A percentile compares a stretch with the other conserved stretches of the same genome.
phyloP scores from a whole-genome alignment of 2,888 invertebrate species.

The Macrosoma leucophasiata region DNA sequence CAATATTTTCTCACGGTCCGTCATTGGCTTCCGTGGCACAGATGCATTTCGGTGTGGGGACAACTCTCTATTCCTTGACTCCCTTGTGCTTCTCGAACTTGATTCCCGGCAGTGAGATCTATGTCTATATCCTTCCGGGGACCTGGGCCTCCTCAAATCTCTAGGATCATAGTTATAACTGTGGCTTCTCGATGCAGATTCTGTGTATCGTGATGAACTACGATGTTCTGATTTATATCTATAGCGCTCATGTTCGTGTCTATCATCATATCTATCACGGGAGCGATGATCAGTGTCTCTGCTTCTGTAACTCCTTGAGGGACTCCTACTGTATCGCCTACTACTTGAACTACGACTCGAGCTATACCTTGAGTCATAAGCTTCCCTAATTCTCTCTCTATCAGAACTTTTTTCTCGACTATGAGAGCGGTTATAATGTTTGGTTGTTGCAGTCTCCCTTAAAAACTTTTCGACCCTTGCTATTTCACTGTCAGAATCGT shows the following conservation, averaged over 20 bases:
- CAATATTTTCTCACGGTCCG: constrained; percentile 63
- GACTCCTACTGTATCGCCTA: constrained; percentile 34
- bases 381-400: constrained; percentile 29
- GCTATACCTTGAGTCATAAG: constrained; percentile 24
- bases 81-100: constrained; percentile 30
- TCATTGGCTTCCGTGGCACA: constrained; percentile 39
- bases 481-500: too few relatives aligned
- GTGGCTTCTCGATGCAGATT: constrained; percentile 37
- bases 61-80: constrained; percentile 32
- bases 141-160: constrained; percentile 27
- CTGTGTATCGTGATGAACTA: constrained; percentile 35
- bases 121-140: constrained; percentile 6
- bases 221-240: constrained; percentile 35
- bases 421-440: too few relatives aligned
- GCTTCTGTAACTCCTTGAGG: constrained; percentile 34
- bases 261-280: constrained; percentile 31
- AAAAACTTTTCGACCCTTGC: too few relatives aligned
- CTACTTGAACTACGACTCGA: constrained; percentile 40
- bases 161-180: constrained; percentile 34
- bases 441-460: too few relatives aligned
- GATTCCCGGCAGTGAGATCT: constrained; percentile 19
- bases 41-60: constrained; percentile 33
- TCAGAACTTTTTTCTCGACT: constrained; percentile 31
- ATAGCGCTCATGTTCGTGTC: constrained; percentile 43
- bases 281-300: constrained; percentile 32